These are phyloP conservation scores for Drosophila nigritarsus DNA, from an alignment of 2,888 invertebrate species.

Conservation along the genomic window DNA sequence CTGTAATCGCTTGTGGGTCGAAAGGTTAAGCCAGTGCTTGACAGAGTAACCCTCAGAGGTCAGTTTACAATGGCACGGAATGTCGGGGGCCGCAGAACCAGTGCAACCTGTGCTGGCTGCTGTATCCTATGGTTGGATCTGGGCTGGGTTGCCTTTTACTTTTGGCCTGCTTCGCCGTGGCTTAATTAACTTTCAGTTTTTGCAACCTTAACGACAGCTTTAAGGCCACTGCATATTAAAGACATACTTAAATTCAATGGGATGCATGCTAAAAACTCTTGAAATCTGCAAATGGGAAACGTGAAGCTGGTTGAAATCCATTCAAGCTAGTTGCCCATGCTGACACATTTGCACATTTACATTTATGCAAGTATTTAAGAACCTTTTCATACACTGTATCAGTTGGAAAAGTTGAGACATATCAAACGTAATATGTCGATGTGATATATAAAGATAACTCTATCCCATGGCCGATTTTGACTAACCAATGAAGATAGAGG, in stretches of 20 bases:
- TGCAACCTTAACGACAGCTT: conserved; percentile 25
- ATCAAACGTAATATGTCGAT: background rate
- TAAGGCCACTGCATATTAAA: conserved; percentile 28
- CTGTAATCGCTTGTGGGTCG: conserved; percentile 58
- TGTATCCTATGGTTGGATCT: conserved; percentile 24
- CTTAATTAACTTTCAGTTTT: conserved; percentile 55
- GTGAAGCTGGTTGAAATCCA: background rate
- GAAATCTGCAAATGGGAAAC: background rate
- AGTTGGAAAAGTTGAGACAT: background rate
- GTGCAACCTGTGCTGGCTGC: conserved; percentile 20
- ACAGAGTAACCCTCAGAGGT: conserved; percentile 21
- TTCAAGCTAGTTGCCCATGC: background rate
- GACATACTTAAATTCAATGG: conserved; percentile 5
- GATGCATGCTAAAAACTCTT: background rate
- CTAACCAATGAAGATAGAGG: background rate
- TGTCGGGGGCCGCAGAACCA: conserved; percentile 45
- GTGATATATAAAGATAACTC: background rate
- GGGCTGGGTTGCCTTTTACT: conserved; percentile 47
- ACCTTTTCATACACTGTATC: background rate
- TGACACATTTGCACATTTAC: background rate
- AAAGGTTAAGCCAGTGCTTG: conserved; percentile 53
- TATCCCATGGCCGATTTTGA: background rate
- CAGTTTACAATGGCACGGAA: background rate
- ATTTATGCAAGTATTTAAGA: background rate
- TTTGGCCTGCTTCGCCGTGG: conserved; percentile 42